Base-by-base conservation (phyloP, 2,113 vertebrate genomes). In the human region DNA sequence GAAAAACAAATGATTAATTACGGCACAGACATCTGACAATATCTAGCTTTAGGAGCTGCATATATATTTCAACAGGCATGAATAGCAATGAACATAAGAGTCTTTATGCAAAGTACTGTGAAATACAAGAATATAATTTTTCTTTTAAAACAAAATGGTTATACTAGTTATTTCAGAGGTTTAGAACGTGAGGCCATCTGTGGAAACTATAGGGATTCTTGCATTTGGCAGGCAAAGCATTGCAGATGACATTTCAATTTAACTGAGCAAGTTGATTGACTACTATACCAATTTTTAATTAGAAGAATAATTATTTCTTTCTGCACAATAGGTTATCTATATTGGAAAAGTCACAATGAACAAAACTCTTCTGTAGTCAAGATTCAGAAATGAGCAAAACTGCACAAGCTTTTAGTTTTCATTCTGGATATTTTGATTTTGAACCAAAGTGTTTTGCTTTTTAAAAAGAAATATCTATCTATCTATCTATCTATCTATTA, bases 161-260 rank as follows among this genome's bases (percentile, higher is more conserved):
- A n/a, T 97, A 96, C 97, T 98, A 98, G 98, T 98, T 98, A 98
- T 98, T 98, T 98, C 97, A 96, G 97, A 98, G 97, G 97, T 98
- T 98, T 98, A 98, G 98, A 98, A 93, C 98, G 96, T 98, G 97
- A 98, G 98, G 98, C 99, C 99, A 99, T 99, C 98, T 99, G 99
- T 98, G 98, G 97, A 98, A 99, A 98, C 98, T 98, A 98, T 97
- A 98, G 99, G 98, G 98, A 98, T 98, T 98, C 98, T 98, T 97
- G 98, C 98, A 98, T 97, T 85, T 98, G 98, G 98, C 98, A 99
- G 98, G 98, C 98, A 99, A 98, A 98, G 98, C 97, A 98, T 96
- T 98, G 98, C 99, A 99, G 98, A 99, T 99, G 99, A 99, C 98
- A 99, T 98, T 99, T 99, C 98, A 99, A 98, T 99, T 98, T 98